These are phyloP conservation scores for Zaprionus lachaisei DNA, from an alignment of 1,140 invertebrate species.

Conservation along the genomic window DNA sequence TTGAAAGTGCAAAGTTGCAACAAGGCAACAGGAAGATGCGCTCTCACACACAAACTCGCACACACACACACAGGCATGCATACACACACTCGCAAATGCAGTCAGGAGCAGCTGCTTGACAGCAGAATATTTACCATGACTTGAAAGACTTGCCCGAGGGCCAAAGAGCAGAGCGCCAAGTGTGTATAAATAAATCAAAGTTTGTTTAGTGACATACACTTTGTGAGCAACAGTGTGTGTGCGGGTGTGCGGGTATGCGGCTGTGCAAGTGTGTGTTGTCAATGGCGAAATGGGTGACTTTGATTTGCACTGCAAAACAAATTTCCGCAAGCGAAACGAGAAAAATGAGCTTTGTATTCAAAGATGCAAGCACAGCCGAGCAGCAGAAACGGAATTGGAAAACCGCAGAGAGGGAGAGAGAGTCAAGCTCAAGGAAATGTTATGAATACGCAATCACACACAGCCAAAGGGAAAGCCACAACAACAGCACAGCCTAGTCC, in stretches of 20 bases:
- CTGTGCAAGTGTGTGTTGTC: conserved; percentile 33
- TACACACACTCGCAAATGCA: background rate
- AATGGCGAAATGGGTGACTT: conserved; percentile 48
- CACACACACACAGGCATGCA: background rate
- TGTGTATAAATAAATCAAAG: conserved; percentile 79
- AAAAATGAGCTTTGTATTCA: conserved; percentile 53
- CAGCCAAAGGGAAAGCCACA: conserved; percentile 36
- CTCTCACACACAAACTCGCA: background rate
- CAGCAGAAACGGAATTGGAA: background rate
- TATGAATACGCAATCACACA: conserved; percentile 77
- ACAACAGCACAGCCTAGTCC: background rate
- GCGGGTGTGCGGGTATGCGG: background rate
- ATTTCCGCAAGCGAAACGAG: conserved; percentile 74
- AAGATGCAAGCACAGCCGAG: conserved; percentile 7
- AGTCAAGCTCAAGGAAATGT: conserved; percentile 53
- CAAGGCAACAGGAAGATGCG: conserved; percentile 25
- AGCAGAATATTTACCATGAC: conserved; percentile 46
- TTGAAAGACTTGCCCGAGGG: conserved; percentile 48
- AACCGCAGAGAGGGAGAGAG: background rate
- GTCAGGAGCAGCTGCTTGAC: conserved; percentile 23
- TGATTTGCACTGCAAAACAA: conserved; percentile 66
- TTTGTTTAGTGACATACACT: conserved; percentile 75
- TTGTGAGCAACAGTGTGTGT: conserved; percentile 8
- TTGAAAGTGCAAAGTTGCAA: conserved; percentile 39
- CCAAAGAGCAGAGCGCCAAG: conserved; percentile 62